Base-by-base conservation (phyloP, 30 jellyfish, hydroid and myxozoan species). In the Nemopilema nomurai region DNA sequence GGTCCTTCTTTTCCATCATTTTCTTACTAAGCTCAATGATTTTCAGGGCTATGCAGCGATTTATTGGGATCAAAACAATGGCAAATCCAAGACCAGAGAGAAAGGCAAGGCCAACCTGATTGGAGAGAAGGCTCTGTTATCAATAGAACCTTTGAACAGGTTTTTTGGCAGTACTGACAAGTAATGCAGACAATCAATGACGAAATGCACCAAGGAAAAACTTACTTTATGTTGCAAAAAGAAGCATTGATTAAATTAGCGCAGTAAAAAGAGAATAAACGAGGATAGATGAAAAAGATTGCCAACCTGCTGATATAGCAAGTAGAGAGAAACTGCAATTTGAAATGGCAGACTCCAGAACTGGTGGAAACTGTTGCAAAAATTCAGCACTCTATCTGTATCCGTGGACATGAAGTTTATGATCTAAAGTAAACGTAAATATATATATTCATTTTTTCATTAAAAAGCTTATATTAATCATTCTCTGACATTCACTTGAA, bases 291-390 rank as follows among this genome's bases (percentile, higher is more conserved):
- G n/a, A n/a, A n/a, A n/a, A n/a, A n/a, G n/a, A n/a, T n/a, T n/a
- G n/a, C n/a, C n/a, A 26, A 87, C 99, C 96, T 94, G 99, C 72
- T 85, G 95, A 71, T 94, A 89, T 1, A 94, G 90, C 17, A 94
- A 68, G 52, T 89, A 94, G n/a, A 94, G 77, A 18, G 97, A 74
- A 6, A 89, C 90, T 6, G 97, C 97, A 33, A 94, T 71, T 79
- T 94, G 97, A 77, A 94, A 94, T 25, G 99, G 99, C 65, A 94
- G 75, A 79, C 99, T 94, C 99, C 99, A 94, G 53, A 94, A 89
- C 63, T 94, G 95, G 71, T 94, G 99, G 67, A 94, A 94, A 72
- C 97, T 84, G 91, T 89, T 76, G 76, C 93, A 80, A 78, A 94
- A 94, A 66, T 85, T 89, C 17, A 83, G 50, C 49, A 83, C 71